These are phyloP conservation scores for Dicranocentrus wangi DNA, from an alignment of 2,888 invertebrate genomes.

Conservation along the genomic window DNA sequence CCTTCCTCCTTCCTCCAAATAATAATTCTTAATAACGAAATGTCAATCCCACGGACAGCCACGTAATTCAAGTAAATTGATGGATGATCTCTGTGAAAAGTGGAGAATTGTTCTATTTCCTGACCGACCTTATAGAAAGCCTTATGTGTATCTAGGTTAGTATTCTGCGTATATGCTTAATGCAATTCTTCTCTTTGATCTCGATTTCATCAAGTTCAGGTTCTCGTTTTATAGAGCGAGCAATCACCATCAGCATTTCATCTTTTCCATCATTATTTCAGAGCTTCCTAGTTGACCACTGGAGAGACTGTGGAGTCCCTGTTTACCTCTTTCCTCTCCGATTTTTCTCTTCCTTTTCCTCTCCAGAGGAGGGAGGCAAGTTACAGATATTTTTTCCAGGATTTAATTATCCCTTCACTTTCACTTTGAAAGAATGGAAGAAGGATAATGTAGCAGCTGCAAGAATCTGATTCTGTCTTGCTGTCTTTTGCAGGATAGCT, in stretches of 20 bases:
- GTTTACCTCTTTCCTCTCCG: neutral
- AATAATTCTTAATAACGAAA: conserved; percentile 68
- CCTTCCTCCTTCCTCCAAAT: conserved; percentile 22
- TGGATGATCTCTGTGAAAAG: conserved; percentile 53
- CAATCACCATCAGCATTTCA: conserved; percentile 8
- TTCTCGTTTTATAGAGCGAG: neutral
- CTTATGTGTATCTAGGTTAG: conserved; percentile 6
- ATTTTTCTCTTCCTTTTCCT: conserved; percentile 4
- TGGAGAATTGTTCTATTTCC: conserved; percentile 26
- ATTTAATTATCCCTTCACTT: conserved; percentile 58
- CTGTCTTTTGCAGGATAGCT: conserved; percentile 40
- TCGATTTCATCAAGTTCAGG: neutral
- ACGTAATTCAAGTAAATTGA: conserved; percentile 58
- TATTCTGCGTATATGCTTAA: neutral
- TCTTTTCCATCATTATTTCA: neutral
- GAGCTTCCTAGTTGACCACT: neutral
- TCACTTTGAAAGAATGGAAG: conserved; percentile 24
- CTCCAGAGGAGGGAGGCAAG: neutral
- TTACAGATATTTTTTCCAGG: conserved; percentile 5
- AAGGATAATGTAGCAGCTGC: conserved; percentile 20
- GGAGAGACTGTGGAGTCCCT: too few species aligned
- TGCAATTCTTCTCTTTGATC: conserved; percentile 3
- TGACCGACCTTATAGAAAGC: neutral
- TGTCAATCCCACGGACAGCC: conserved; percentile 74
- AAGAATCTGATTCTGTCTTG: conserved; percentile 21